Base-by-base conservation (phyloP, 2,797 vertebrate genomes). In the Australoheros facetus region DNA sequence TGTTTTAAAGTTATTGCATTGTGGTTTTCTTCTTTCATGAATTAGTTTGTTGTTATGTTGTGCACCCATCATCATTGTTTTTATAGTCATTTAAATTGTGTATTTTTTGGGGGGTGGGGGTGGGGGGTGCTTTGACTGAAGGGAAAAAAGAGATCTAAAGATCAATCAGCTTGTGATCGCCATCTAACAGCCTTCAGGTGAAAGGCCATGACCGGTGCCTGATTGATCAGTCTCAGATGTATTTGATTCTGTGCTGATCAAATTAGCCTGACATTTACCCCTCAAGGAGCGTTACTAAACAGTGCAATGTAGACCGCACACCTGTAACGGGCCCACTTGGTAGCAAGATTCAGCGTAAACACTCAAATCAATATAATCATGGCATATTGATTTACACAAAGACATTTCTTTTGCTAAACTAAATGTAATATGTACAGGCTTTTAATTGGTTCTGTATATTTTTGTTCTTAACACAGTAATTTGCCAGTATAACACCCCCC, bases 81-180 rank as follows among this genome's bases (percentile, higher is more conserved):
- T 80, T 75, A 64, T 78, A 73, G 78, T 81, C 39, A 69, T 87
- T 86, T 85, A 77, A 32, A 7, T 32, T 37, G 34, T 34, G 34
- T 34, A 4, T 34, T 2, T 34, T 32, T 32, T 6, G 30, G 30
- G 34, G 30, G 30, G 34, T 34, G 34, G 34, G 34, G 34, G 28
- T 28, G 34, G 34, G 34, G 34, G 34, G 34, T 72, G 56, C 71
- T 12, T 21, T 13, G 56, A 78, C 54, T 55, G 51, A 60, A 37
- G 16, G 73, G 8, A 34, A 51, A 55, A 4, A 56, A 69, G 64
- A 69, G 42, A 51, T n/a, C 30, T 13, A 51, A 11, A 48, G 39
- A 69, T 69, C 26, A 69, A 30, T 69, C 45, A 5, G 26, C 62
- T 30, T 19, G 26, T 69, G 26, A n/a, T 39, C 11, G 5, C 26